Evolutionary conservation across 2,888 invertebrate genomes (phyloP).

Genomic region (Gonocerus acuteangulatus): DNA sequence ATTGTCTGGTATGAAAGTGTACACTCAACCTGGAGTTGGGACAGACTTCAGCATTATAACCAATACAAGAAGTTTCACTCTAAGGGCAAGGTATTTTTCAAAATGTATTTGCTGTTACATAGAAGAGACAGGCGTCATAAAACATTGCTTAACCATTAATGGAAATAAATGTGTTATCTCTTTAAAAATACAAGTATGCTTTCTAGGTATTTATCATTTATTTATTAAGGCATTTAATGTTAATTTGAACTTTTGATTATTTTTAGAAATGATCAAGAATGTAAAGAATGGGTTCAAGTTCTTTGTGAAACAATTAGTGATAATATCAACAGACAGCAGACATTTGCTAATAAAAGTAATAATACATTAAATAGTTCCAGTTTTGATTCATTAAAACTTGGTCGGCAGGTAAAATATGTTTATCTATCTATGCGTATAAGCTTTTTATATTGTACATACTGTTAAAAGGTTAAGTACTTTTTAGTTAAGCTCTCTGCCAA

Average conservation of each 20-base stretch:
- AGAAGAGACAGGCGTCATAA: too few species aligned
- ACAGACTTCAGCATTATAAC: slow-evolving; percentile 52
- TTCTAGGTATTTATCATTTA: too few species aligned
- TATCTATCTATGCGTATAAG: too few species aligned
- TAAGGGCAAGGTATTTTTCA: slow-evolving; percentile 49
- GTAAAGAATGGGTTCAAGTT: slow-evolving; percentile 48
- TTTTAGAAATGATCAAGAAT: slow-evolving; percentile 45
- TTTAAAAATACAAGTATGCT: too few species aligned
- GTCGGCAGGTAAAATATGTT: slow-evolving; percentile 44
- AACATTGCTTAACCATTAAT: too few species aligned
- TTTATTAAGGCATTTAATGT: too few species aligned
- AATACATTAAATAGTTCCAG: slow-evolving; percentile 26
- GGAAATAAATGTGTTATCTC: too few species aligned
- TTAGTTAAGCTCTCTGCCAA: too few species aligned
- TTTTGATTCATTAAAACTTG: slow-evolving; percentile 40
- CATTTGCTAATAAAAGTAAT: slow-evolving; percentile 37
- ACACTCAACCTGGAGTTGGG: slow-evolving; percentile 42
- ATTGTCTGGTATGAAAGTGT: slow-evolving; percentile 49
- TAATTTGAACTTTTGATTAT: too few species aligned
- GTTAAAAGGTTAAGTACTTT: too few species aligned
- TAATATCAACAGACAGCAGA: slow-evolving; percentile 44
- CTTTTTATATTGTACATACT: too few species aligned
- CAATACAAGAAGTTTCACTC: slow-evolving; percentile 49
- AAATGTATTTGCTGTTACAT: too few species aligned
- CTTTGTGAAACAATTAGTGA: slow-evolving; percentile 46